Percentiles rank a stretch among this genome's conserved stretches.
These are phyloP conservation scores for Smutsia temminckii DNA, from an alignment of 2,797 vertebrate genomes.

Conservation along the genomic window DNA sequence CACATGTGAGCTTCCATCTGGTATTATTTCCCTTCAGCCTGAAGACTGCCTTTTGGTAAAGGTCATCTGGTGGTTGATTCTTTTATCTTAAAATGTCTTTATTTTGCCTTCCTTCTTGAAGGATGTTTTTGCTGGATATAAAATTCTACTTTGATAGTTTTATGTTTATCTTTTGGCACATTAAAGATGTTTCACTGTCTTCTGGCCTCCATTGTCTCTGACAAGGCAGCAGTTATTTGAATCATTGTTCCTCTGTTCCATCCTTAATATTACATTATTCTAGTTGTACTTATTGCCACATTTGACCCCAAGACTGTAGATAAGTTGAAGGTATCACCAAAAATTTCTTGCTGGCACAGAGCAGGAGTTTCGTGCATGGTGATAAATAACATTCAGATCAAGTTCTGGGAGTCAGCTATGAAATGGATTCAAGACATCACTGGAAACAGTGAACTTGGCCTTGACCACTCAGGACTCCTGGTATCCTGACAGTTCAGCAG, in stretches of 20 bases:
- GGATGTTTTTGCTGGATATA: constrained; percentile 21
- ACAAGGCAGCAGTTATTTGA: background rate
- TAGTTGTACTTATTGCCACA: background rate
- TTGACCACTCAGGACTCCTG: background rate
- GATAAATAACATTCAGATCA: background rate
- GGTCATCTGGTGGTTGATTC: background rate
- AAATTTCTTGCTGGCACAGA: background rate
- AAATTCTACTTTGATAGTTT: constrained; percentile 30
- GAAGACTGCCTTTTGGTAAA: background rate
- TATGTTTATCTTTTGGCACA: background rate
- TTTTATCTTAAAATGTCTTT: constrained; percentile 37
- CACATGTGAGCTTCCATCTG: background rate
- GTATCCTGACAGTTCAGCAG: background rate
- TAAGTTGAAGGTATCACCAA: background rate
- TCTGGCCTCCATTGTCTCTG: background rate
- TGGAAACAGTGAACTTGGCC: background rate
- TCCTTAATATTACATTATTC: background rate
- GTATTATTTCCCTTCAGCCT: background rate
- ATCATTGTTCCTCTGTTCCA: background rate
- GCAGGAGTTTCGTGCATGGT: background rate
- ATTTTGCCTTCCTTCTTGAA: constrained; percentile 17
- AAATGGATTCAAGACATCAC: background rate
- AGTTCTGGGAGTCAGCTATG: background rate
- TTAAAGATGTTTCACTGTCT: background rate
- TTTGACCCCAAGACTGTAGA: background rate